Evolutionary conservation across 2,797 vertebrate species (phyloP), one percentile per base, ranked within the genome.

Genomic region (Clarias laeviceps): DNA sequence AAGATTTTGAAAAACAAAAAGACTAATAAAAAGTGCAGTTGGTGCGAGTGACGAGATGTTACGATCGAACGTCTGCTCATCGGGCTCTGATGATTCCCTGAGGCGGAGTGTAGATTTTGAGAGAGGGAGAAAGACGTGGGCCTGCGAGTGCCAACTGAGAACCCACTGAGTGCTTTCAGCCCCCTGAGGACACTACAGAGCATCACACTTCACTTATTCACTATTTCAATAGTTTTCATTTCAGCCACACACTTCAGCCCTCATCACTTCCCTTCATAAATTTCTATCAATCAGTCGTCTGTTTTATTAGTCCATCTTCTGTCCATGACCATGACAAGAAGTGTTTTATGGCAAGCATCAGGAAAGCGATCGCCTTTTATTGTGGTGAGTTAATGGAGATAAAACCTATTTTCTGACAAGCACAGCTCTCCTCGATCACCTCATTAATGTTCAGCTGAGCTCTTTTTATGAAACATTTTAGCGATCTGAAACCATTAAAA

Each of bases 261-360:
- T 1, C 45, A 54, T 34, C 37, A 27, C 70, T 62, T 18, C 17
- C 40, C 20, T 82, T 17, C 78, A n/a, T 74, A 34, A 80, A 65
- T 65, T 37, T 56, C 20, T 32, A 22, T 72, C 81, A 72, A 62
- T n/a, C 65, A 64, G 27, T 9, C 4, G 1, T 70, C 37, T 37
- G 22, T 81, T 87, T 88, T 59, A 85, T 84, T 86, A 62, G 76
- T 65, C 76, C 45, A 34, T 87, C 22, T n/a, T 72, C 65, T 61
- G 73, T 37, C 24, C 56, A 37, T 5, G 20, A 64, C 56, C 27
- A 27, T 69, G 73, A 37, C 64, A 62, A 65, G 54, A 50, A 9
- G 12, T 27, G 64, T 54, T 86, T 86, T 83, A 86, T 72, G 62
- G 65, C 34, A 61, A 32, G 68, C 83, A 87, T 87, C 77, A 68